Base-by-base conservation (phyloP, 1,140 invertebrate genomes). In the Aphelinus certus region DNA sequence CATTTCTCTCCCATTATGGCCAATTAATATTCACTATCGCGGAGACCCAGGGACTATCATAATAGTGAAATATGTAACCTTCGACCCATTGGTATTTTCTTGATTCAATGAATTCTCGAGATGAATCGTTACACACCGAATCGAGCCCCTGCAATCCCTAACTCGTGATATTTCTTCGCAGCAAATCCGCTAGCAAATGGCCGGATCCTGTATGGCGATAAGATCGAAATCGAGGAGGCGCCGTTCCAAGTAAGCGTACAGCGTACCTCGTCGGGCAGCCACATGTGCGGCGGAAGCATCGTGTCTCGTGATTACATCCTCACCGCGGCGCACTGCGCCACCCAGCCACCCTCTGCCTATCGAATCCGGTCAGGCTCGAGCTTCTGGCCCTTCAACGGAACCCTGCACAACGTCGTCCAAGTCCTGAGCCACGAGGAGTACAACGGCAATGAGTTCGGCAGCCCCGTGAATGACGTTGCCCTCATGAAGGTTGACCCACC, bases 231-330 rank as follows among this genome's bases (percentile, higher is more conserved):
- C 45, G 43, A 67, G 10, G 6, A 42, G 7, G 65, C 65, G 7
- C 90, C 90, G 0, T 76, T 92, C 80, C 89, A 90, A 77, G 86
- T 88, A 62, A 91, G 90, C 77, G 4, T 67, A 5, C 7, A 55
- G 6, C n/a, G 43, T 3, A 10, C 7, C 7, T 4, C 3, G 42
- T 4, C 48, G 10, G 46, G n/a, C 9, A 90, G 90, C 42, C 83
- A 88, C 63, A 87, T 85, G 82, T 91, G 89, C 73, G 89, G 89
- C 0, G 90, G 90, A 1, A 89, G 88, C 69, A 85, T 90, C 58
- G 84, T 90, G 51, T 87, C 88, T 74, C 84, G 86, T 64, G 82
- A 89, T 57, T 90, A 86, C 84, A 84, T 91, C 7, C 79, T 90
- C 0, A 90, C 89, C 3, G 89, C 90, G 56, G 89, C 86, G 1